Base-by-base conservation (phyloP, 2,797 vertebrate species). In the Sylvia borin region DNA sequence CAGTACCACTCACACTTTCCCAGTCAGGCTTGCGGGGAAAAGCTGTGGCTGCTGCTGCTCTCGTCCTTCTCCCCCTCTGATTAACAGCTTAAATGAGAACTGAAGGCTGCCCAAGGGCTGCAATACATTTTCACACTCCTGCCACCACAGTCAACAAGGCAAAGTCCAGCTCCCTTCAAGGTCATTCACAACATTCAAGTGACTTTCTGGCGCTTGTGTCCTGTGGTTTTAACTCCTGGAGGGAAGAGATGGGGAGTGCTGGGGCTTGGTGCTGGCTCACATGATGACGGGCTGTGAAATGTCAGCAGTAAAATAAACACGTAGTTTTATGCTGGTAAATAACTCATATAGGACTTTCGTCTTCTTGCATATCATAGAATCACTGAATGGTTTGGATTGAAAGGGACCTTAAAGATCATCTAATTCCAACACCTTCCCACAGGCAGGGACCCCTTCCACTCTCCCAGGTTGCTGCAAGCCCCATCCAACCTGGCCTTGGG, bases 31-130 rank as follows among this genome's bases (percentile, higher is more conserved):
- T 0, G 0, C 0, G 0, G 80, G 58, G 76, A 11, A 61, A 82
- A 65, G 61, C 88, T 58, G 76, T 7, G 4, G 24, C 66, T 38
- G 68, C 72, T 76, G 74, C 81, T 54, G 64, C 61, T 92, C 73
- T 76, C 58, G 83, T 91, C 65, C 57, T 40, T 83, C 73, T 85
- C 55, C 62, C 45, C 21, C 55, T 91, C 85, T 92, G 88, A 91
- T 94, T 90, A 96, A 93, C 92, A 91, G 70, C 75, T 74, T 42
- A 85, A 94, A 96, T 84, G 90, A 91, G 83, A 94, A 73, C 73
- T 81, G 81, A 92, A 93, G 86, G 90, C 92, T 94, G 92, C 87
- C 81, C 85, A 94, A 93, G 92, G 92, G 92, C 95, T 94, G 90
- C 76, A 90, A 84, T 74, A 77, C 79, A 89, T 96, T 95, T 95